These are phyloP conservation scores for Drosophila infuscata DNA, from an alignment of 2,888 invertebrate species.

Conservation along the genomic window DNA sequence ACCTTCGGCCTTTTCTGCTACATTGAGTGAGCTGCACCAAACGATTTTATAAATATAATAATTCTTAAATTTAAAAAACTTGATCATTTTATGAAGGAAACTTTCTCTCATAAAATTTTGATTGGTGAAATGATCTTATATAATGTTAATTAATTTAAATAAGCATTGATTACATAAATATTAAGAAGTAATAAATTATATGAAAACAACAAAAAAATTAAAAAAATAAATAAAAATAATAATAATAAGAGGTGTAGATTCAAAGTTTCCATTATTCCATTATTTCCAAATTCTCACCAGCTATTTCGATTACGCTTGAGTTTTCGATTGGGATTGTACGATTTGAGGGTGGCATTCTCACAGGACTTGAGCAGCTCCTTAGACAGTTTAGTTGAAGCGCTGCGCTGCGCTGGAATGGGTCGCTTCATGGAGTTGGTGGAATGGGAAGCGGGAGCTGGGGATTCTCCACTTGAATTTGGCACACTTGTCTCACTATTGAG, in stretches of 20 bases:
- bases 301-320: conserved; percentile 84
- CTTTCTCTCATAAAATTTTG: background rate
- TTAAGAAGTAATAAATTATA: background rate
- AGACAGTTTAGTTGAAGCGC: conserved; percentile 61
- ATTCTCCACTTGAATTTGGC: conserved; percentile 74
- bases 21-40: conserved; percentile 57
- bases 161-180: background rate
- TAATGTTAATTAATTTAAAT: background rate
- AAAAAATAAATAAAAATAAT: background rate
- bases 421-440: conserved; percentile 77
- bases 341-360: conserved; percentile 81
- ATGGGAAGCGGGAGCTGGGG: conserved; percentile 52
- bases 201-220: background rate
- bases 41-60: background rate
- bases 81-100: background rate
- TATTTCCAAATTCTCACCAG: conserved; percentile 63
- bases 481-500: conserved; percentile 74
- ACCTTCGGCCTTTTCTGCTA: conserved; percentile 61
- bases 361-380: conserved; percentile 74
- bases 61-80: background rate
- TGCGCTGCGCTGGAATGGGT: conserved; percentile 80
- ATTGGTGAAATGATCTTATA: background rate
- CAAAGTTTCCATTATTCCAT: background rate
- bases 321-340: conserved; percentile 85
- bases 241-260: background rate